Evolutionary conservation across 2,888 invertebrate genomes (phyloP), one percentile per base, ranked within the genome.

Genomic region (Sinotaia quadrata): DNA sequence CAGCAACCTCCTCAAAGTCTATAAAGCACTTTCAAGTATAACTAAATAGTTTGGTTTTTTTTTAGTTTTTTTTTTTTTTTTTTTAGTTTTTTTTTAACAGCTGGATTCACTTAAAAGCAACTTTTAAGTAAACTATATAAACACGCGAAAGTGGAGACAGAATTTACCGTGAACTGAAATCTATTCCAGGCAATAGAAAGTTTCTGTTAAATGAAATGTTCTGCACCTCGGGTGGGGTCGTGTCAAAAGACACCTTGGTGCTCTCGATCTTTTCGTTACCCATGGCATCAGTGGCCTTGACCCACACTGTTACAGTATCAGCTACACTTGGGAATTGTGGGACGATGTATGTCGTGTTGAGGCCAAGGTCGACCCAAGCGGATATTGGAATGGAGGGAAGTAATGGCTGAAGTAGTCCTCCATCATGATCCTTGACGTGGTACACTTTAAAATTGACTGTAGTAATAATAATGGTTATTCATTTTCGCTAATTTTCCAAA

Each of bases 251-350:
- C 12, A 78, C 70, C 24, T 57, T 36, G 10, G 71, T 72, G 2
- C 51, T 31, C 21, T 69, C 72, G 1, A 66, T 41, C 21, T 57
- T 59, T 15, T 31, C 66, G 18, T 69, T 71, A 18, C 70, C 73
- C 56, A 73, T 69, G 1, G 51, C 36, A 58, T 80, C 79, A 8
- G 56, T 62, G 2, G 78, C 78, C 47, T 72, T 61, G 12, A 78
- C 74, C 75, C 76, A 77, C 2, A 78, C 24, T 5, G 67, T 71
- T 0, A 76, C 57, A 3, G 71, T 69, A 54, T 72, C 67, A 4
- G 73, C 76, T 49, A 61, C 67, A 2, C 37, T 29, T 12, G 37
- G 54, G 47, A n/a, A n/a, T 15, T 12, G 12, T 4, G 59, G 54
- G 15, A 61, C 34, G 8, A 33, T 47, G 49, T 5, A 49, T 15